A percentile compares a stretch with the other conserved stretches of the same genome.
phyloP scores from a whole-genome alignment of 2,113 vertebrate genomes.

The Hystrix brachyura region DNA sequence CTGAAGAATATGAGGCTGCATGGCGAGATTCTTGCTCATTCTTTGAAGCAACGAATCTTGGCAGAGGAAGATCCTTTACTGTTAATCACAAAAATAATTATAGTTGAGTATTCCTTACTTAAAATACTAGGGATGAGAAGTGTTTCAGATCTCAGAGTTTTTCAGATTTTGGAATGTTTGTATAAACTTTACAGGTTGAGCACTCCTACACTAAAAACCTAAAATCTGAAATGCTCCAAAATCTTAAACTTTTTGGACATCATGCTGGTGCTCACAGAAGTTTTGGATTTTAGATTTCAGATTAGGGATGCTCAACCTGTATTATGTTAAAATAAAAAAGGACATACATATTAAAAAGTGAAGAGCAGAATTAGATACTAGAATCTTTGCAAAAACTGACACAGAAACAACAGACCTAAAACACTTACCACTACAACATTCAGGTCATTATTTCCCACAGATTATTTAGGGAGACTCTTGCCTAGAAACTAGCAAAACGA shows the following conservation, averaged over 20 bases:
- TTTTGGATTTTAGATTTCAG: background rate
- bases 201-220: background rate
- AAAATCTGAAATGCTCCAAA: background rate
- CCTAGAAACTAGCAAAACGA: background rate
- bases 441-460: background rate
- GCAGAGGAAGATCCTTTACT: conserved; percentile 98
- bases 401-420: background rate
- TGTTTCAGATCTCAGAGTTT: background rate
- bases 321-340: conserved; percentile 50
- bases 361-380: background rate
- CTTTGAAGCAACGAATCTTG: conserved; percentile 96
- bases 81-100: conserved; percentile 75
- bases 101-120: background rate
- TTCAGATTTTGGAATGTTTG: background rate
- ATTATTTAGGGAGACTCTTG: background rate
- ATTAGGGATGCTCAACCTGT: background rate
- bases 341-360: background rate
- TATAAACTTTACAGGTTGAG: background rate
- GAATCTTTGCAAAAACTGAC: conserved; percentile 15
- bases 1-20: conserved; percentile 92
- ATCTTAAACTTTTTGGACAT: background rate
- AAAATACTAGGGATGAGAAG: background rate
- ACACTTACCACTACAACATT: background rate
- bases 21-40: conserved; percentile 96
- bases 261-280: background rate